Conservation (phyloP, 2,797 vertebrate species). For the Hippopotamyrus pictus region DNA sequence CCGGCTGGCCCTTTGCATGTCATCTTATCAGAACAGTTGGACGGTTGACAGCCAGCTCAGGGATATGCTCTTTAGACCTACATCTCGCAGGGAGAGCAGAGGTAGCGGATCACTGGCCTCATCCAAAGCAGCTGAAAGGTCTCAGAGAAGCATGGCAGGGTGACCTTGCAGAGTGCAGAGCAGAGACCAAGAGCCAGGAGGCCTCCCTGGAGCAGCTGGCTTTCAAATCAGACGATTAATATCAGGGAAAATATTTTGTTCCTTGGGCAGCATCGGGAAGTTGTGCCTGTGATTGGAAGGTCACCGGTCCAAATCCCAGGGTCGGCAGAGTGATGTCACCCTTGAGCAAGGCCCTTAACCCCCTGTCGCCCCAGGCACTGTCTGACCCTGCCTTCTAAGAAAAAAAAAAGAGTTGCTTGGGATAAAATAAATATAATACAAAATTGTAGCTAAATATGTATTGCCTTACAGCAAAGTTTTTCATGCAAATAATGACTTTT, state of each 20-base stretch:
- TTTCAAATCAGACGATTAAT: background rate
- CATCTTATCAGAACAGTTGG: background rate
- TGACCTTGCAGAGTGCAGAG: conserved; percentile 1
- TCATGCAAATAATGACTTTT: background rate
- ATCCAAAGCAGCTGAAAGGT: background rate
- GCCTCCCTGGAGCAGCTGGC: background rate
- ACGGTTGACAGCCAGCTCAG: background rate
- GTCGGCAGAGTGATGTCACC: background rate
- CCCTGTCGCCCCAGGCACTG: background rate
- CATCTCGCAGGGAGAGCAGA: background rate
- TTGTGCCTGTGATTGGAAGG: background rate
- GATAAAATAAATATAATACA: background rate
- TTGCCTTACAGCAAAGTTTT: background rate
- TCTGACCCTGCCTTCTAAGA: background rate
- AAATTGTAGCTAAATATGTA: background rate
- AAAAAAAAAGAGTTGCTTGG: background rate
- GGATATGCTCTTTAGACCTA: background rate
- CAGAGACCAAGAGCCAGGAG: background rate
- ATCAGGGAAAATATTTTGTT: background rate
- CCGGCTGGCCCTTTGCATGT: background rate
- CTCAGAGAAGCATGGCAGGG: background rate
- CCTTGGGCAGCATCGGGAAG: background rate
- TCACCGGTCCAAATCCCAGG: background rate
- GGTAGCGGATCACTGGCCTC: background rate
- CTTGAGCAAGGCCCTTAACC: background rate